Percentiles rank a stretch among this genome's conserved stretches.
phyloP scores from a whole-genome alignment of 2,113 vertebrate genomes.

The Asarcornis scutulata region DNA sequence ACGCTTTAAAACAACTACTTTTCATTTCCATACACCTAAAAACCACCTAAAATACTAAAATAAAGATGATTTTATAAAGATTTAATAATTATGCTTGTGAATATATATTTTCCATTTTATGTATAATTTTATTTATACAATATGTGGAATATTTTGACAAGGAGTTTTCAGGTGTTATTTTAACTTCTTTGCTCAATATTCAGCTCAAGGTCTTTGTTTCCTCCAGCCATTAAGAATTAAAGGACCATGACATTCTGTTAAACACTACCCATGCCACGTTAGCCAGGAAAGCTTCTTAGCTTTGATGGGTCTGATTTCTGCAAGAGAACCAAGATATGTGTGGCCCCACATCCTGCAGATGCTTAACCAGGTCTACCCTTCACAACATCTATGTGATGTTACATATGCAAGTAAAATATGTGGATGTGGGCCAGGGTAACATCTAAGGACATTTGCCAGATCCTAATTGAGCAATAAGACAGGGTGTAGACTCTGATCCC shows the following conservation, averaged over 20 bases:
- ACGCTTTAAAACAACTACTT: not conserved
- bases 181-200: not conserved
- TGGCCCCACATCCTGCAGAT: not conserved
- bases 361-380: not conserved
- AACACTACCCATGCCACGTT: not conserved
- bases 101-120: not conserved
- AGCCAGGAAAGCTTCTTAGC: not conserved
- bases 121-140: not conserved
- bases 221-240: not conserved
- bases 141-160: not conserved
- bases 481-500: constrained; percentile 62
- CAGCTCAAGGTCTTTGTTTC: not conserved
- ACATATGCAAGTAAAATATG: constrained; percentile 55
- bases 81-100: not conserved
- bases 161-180: not conserved
- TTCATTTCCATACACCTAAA: not conserved
- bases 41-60: not conserved
- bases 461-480: constrained; percentile 63
- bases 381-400: constrained; percentile 26
- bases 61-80: not conserved
- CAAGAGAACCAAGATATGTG: not conserved
- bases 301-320: rapidly evolving
- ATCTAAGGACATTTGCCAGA: not conserved
- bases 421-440: constrained; percentile 42
- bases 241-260: not conserved